Evolutionary conservation across 37 sponge, comb jelly and placozoan genomes (phyloP), one percentile per base, ranked within the genome.

Genomic region (Halichondria panicea): DNA sequence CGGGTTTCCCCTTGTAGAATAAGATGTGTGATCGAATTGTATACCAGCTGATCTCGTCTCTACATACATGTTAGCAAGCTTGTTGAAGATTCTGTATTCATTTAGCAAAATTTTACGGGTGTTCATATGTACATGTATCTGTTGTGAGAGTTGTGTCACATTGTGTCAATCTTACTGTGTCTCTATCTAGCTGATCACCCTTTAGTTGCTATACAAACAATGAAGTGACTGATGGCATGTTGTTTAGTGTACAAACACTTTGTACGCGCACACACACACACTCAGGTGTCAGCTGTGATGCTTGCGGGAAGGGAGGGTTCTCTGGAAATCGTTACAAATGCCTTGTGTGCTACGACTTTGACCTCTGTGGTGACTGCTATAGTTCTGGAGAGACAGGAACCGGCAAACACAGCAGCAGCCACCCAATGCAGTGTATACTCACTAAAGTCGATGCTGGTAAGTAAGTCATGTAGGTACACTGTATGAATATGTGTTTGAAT

Each of bases 351-450:
- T 96, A 93, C 31, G 97, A 96, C 75, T 96, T 88, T 79, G 97
- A 96, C 72, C 79, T 96, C 30, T 96, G 97, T 53, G 41, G 88
- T 0, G 88, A 87, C 22, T 96, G 97, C 72, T 92, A 87, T 59
- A 91, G 93, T 46, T 41, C 74, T 6, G 93, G 85, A 0, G 87
- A 79, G 56, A 78, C 91, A 37, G 93, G 89, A 2, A 78, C 53
- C 36, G 79, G 84, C 24, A 71, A 77, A 4, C 97, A 96, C 80
- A 65, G 63, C 24, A 46, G 76, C 18, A 12, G 58, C 36, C 97
- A 96, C 60, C 93, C 97, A 18, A 87, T 96, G 91, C 97, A 96
- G 75, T 93, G 94, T 70, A 90, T 96, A 13, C 88, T 96, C 27
- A 96, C 94, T 1, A 86, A 82, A 72, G 91, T 89, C 38, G 97